Evolutionary conservation across 2,113 vertebrate genomes (phyloP).

Genomic region (Sciurus niger): DNA sequence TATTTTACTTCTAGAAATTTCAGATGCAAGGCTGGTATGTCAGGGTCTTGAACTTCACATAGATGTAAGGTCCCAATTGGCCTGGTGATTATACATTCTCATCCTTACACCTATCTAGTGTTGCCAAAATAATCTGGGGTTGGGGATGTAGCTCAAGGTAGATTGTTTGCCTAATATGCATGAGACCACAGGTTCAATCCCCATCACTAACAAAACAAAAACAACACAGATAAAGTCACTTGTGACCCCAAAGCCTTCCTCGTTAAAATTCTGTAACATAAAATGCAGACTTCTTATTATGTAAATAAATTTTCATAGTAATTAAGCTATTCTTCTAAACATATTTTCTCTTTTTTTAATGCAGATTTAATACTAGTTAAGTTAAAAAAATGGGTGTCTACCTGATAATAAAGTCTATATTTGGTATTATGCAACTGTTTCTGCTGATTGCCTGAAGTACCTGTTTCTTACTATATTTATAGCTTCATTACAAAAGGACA

Average conservation of each 20-base stretch:
- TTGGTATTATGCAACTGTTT: background rate
- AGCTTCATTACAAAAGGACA: background rate
- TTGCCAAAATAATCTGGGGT: background rate
- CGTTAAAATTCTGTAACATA: background rate
- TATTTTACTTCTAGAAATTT: background rate
- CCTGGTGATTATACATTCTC: background rate
- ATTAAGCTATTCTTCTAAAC: background rate
- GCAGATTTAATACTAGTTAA: background rate
- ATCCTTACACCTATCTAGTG: background rate
- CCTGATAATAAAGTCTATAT: background rate
- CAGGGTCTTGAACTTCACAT: background rate
- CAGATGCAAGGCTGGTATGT: background rate
- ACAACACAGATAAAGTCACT: background rate
- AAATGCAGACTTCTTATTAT: background rate
- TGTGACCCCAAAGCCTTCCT: background rate
- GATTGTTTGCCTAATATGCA: no score
- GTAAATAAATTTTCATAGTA: background rate
- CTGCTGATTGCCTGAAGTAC: background rate
- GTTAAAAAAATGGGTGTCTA: background rate
- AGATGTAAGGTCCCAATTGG: background rate
- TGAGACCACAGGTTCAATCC: no score
- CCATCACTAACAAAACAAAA: no score
- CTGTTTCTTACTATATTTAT: background rate
- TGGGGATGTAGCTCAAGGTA: no score
- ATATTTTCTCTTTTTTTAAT: background rate